Conservation (phyloP, 1,140 invertebrate genomes). For the Delia radicum region DNA sequence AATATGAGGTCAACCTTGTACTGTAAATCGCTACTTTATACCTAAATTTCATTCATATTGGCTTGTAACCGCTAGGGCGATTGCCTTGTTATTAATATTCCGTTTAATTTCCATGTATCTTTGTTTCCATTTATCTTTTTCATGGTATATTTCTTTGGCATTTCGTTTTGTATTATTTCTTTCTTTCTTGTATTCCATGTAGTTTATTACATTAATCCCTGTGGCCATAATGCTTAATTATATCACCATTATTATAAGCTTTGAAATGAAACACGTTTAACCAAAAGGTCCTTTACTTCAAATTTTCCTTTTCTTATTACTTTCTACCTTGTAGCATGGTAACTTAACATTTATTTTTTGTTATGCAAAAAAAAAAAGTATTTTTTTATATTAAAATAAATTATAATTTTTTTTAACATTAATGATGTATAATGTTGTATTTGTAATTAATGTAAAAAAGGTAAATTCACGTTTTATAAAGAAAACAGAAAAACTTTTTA, state of each 20-base stretch:
- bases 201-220: neutral
- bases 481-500: neutral
- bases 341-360: neutral
- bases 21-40: no score
- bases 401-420: neutral
- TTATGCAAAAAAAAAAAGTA: neutral
- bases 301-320: neutral
- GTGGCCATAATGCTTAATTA: constrained; percentile 24
- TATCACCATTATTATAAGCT: constrained; percentile 20
- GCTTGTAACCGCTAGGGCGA: no score
- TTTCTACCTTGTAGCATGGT: neutral
- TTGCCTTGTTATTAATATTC: neutral
- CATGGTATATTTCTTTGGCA: neutral
- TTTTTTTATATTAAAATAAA: neutral
- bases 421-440: neutral
- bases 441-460: neutral
- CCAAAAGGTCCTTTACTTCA: constrained; percentile 1
- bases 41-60: no score
- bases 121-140: neutral
- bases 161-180: neutral
- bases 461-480: neutral
- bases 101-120: neutral
- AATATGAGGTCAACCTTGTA: no score
- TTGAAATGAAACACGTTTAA: constrained; percentile 21
- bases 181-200: neutral